Evolutionary conservation across 2,797 vertebrate genomes (phyloP), one percentile per base, ranked within the genome.

Genomic region (Rhynchotus rufescens): DNA sequence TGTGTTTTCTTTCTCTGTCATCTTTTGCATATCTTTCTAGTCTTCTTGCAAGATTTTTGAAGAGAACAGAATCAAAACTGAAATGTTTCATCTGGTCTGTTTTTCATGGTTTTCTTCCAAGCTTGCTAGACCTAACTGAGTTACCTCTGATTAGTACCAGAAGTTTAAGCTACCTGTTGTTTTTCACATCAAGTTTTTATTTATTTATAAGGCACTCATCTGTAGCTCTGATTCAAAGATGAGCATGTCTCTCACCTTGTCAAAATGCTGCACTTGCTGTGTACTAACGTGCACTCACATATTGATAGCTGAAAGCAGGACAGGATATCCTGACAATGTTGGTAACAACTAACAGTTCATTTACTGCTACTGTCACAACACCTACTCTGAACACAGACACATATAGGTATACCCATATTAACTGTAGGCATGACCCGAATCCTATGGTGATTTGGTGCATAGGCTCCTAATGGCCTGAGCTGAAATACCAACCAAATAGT

Each of bases 101-200:
- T 0, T 84, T 87, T 78, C 57, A 28, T n/a, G 62, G 8, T 0
- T 5, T 56, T 44, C 80, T 80, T 79, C 30, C n/a, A 74, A 22
- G 25, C 21, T 19, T 81, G 14, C 17, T 67, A 66, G 67, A 67
- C 6, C 5, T 64, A 93, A 56, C 44, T 81, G 64, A 89, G 47
- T 9, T 57, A 77, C 19, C 23, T 93, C 25, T 93, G 80, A 86
- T 78, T 91, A 76, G 40, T 86, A 94, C 80, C 21, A 81, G 72
- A 67, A 75, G 10, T 84, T 93, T 90, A 93, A 93, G 30, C 56
- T 86, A 42, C 93, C 90, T 92, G 80, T 76, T 81, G 25, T 73
- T 92, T 82, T 77, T 84, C 65, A 77, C 51, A 78, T 36, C 22
- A 56, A 57, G 64, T 81, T 25, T 51, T 7, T 14, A 51, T 51